Evolutionary conservation across 2,113 vertebrate genomes (phyloP), one percentile per base, ranked within the genome.

Genomic region (Zosterops lateralis): DNA sequence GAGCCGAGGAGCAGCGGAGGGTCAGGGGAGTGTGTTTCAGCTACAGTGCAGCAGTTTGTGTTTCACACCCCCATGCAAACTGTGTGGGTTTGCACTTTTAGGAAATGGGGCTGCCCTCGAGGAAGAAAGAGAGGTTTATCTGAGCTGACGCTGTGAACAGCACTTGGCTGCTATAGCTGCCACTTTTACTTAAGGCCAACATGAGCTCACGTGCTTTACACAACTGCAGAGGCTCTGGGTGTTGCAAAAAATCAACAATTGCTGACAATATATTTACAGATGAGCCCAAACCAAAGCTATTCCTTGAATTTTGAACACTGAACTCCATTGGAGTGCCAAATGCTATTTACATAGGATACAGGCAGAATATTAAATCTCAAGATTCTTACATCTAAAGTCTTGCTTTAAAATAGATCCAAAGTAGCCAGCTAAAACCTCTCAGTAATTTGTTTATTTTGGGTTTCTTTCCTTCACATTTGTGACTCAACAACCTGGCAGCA

Each of bases 141-240:
- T n/a, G 84, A 91, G 84, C 60, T 93, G 96, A 89, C 22, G 2
- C 89, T 66, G 75, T 40, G 66, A 84, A 83, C 71, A 90, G 77
- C 84, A 51, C 82, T 94, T 92, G 93, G 90, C 76, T 93, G 92
- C 93, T 75, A 19, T 15, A 74, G 76, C 89, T 97, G 93, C 89
- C 90, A 91, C 91, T 75, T 97, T 77, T 38, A n/a, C 71, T 96
- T 93, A 95, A 96, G 89, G 60, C 90, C 84, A 89, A 56, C 45
- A 31, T 0, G 2, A n/a, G 20, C 80, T 94, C 86, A 94, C 7
- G 9, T 92, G 91, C 76, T 79, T 82, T 74, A 78, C 91, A 81
- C 88, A 89, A 80, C n/a, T 73, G 65, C 38, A 80, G 80, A 89
- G 65, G 56, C 77, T 92, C 68, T 50, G 74, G 65, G 68, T 26